Evolutionary conservation across 2,888 invertebrate species (phyloP).

Genomic region (Brenthis daphne): DNA sequence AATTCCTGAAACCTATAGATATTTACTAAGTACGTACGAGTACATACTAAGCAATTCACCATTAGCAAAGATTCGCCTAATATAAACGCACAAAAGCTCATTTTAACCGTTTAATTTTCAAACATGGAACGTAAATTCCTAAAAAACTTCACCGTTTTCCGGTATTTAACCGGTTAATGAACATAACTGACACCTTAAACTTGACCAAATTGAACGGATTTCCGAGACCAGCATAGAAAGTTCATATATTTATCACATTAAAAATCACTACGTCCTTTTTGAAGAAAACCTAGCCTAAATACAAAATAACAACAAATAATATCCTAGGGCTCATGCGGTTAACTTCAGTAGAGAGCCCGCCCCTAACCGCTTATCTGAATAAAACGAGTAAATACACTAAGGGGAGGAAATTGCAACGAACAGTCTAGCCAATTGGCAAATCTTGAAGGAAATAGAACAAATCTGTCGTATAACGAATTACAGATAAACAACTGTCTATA

Average conservation of each 20-base stretch:
- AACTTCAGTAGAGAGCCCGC: conserved; percentile 14
- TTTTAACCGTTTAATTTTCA: no score
- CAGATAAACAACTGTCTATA: conserved; percentile 1
- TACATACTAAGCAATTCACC: no score
- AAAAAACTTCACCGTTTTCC: no score
- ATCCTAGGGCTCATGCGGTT: conserved; percentile 14
- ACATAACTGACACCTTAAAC: no score
- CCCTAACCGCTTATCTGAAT: conserved; percentile 32
- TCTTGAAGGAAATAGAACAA: conserved; percentile 37
- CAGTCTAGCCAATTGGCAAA: conserved; percentile 38
- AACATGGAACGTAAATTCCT: no score
- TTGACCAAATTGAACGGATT: no score
- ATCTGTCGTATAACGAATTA: conserved; percentile 27
- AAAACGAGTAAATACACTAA: conserved; percentile 26
- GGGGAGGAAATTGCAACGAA: conserved; percentile 36
- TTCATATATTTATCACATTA: neutral
- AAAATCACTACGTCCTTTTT: neutral
- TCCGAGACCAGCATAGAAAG: neutral
- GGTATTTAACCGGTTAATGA: no score
- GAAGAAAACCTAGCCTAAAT: neutral
- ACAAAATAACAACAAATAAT: conserved; percentile 4
- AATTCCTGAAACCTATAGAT: no score
- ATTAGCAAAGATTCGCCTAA: no score
- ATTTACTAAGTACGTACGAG: no score
- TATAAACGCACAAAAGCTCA: no score